A percentile compares a stretch with the other conserved stretches of the same genome.
These are phyloP conservation scores for Eclectus roratus DNA, from an alignment of 2,113 vertebrate genomes.

Conservation along the genomic window DNA sequence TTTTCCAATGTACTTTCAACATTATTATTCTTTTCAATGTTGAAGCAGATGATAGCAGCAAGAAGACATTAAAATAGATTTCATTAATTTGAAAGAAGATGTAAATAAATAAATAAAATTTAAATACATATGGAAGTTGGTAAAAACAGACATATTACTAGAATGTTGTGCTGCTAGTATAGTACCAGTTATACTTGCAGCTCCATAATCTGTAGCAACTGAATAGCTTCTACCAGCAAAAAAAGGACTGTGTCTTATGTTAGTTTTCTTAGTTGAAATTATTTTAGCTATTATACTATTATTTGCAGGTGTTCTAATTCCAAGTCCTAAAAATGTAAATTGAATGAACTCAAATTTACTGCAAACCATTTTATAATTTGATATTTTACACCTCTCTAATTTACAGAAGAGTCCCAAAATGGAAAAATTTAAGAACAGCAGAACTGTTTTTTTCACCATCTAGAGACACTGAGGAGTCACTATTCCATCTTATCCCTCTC, in stretches of 20 bases:
- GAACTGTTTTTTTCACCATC: background rate
- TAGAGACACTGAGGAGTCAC: background rate
- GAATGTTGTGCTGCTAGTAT: background rate
- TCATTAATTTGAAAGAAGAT: background rate
- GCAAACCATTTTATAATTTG: background rate
- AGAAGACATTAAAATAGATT: background rate
- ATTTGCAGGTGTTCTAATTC: background rate
- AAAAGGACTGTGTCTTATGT: background rate
- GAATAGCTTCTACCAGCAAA: background rate
- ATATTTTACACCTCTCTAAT: background rate
- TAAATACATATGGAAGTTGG: too few species aligned
- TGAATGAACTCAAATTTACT: background rate
- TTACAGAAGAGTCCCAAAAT: background rate
- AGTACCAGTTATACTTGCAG: background rate
- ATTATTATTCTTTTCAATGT: background rate
- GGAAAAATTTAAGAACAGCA: background rate
- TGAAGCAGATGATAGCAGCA: background rate
- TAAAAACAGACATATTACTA: background rate
- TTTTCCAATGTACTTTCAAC: background rate
- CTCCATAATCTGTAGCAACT: background rate
- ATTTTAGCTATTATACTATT: background rate
- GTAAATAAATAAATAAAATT: background rate
- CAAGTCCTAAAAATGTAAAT: background rate
- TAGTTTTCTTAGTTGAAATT: background rate
- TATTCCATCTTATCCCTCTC: background rate